Percentiles rank a stretch among this genome's conserved stretches.
phyloP scores from a whole-genome alignment of 2,113 vertebrate genomes.

The Poeciliopsis turrubarensis region DNA sequence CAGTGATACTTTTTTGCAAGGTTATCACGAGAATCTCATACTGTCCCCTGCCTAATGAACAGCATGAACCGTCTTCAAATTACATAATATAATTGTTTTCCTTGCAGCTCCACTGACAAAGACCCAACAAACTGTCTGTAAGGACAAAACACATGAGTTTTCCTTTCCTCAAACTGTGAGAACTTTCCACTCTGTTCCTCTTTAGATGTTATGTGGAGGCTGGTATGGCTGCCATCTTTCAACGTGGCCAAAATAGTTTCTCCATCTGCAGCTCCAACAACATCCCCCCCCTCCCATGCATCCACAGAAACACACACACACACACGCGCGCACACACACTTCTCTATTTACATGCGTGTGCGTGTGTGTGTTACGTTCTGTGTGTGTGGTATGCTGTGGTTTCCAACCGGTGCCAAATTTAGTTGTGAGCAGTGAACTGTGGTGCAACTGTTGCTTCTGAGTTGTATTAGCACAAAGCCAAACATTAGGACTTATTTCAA shows the following conservation, averaged over 20 bases:
- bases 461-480: conserved; percentile 35
- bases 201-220: conserved; percentile 30
- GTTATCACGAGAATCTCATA: neutral
- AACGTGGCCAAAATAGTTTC: conserved; percentile 78
- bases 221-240: conserved; percentile 67
- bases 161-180: conserved; percentile 11
- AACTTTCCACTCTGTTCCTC: conserved; percentile 47
- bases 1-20: neutral
- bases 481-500: conserved; percentile 34
- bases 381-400: conserved; percentile 69
- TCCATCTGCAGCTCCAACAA: conserved; percentile 68
- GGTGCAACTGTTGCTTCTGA: conserved; percentile 58
- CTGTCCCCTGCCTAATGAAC: neutral
- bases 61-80: neutral
- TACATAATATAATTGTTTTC: neutral
- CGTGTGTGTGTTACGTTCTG: conserved; percentile 36
- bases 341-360: conserved; percentile 12
- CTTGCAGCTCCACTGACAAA: neutral
- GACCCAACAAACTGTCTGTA: neutral
- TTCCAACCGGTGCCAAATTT: conserved; percentile 74
- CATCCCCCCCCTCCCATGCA: neutral
- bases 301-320: neutral
- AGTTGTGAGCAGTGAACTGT: conserved; percentile 54
- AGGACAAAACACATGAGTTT: conserved; percentile 7
- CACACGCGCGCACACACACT: conserved; percentile 32